Base-by-base conservation (phyloP, 2,888 invertebrate species). In the Noctua pronuba region DNA sequence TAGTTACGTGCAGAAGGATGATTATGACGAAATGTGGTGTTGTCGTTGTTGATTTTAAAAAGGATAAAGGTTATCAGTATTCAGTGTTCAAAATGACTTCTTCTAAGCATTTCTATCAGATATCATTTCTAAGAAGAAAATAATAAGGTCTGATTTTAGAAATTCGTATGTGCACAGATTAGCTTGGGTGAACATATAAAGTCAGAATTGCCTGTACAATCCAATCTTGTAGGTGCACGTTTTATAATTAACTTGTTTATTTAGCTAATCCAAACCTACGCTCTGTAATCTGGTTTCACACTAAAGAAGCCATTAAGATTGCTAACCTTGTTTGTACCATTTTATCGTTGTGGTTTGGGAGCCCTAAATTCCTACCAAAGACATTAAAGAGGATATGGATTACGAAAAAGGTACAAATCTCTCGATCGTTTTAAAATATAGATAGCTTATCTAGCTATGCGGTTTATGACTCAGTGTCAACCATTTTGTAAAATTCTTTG, bases 391-490 rank as follows among this genome's bases (percentile, higher is more conserved):
- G 16, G 67, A n/a, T n/a, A n/a, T n/a, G n/a, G n/a, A 82, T 68
- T 68, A 77, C 16, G 13, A 82, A 41, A 76, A 38, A 64, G 64
- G 44, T 24, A 52, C 28, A 49, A 49, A 49, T 24, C 4, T 24
- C 35, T 64, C 38, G 18, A 55, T 21, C 21, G 46, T n/a, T n/a
- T 80, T 55, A 55, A 31, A 68, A 52, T 44, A 44, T 18, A 46
- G 24, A 24, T 52, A 24, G n/a, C 46, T 28, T 55, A 80, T 41
- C 28, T 58, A 55, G 16, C 11, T 16, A 7, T 64, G 66, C 49
- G 58, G 41, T 58, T 18, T 24, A n/a, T 79, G 79, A 79, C 52
- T 79, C 83, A 82, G 35, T 58, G 49, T 66, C 21, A 76, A 79
- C 21, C 2, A 44, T 58, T 82, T 65, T 81, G 28, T 76, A n/a